These are phyloP conservation scores for Coelinius sp. DNA, from an alignment of 2,888 invertebrate genomes.

Conservation along the genomic window DNA sequence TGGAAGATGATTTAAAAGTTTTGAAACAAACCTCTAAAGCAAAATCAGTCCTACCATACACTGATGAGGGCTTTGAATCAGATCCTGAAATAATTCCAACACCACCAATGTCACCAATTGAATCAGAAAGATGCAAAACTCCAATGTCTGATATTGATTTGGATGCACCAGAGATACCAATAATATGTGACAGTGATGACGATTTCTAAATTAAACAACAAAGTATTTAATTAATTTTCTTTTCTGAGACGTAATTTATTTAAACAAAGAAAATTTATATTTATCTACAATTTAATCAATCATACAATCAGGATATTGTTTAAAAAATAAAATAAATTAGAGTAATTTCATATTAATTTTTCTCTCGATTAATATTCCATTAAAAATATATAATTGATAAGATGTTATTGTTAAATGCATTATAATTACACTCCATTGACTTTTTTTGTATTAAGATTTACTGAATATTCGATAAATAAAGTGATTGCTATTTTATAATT, in stretches of 20 bases:
- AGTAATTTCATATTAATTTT: no score
- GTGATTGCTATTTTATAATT: no score
- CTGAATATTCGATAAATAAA: no score
- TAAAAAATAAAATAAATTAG: no score
- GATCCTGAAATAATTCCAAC: conserved; percentile 9
- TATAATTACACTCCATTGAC: no score
- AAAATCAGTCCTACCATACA: background rate
- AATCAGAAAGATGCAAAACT: background rate
- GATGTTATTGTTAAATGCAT: no score
- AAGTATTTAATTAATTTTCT: background rate
- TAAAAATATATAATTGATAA: no score
- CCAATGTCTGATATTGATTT: background rate
- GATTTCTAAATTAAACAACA: background rate
- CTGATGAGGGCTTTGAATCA: conserved; percentile 9
- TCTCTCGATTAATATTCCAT: no score
- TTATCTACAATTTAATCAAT: background rate
- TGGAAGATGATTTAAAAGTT: background rate
- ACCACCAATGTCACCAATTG: background rate
- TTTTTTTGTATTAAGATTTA: no score
- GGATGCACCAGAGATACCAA: conserved; percentile 1
- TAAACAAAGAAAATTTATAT: background rate
- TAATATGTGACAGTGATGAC: conserved; percentile 14
- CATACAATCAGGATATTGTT: conserved; percentile 4
- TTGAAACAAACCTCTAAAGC: background rate
- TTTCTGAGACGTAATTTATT: background rate